Evolutionary conservation across 2,888 invertebrate genomes (phyloP).

Genomic region (Galeruca laticollis): DNA sequence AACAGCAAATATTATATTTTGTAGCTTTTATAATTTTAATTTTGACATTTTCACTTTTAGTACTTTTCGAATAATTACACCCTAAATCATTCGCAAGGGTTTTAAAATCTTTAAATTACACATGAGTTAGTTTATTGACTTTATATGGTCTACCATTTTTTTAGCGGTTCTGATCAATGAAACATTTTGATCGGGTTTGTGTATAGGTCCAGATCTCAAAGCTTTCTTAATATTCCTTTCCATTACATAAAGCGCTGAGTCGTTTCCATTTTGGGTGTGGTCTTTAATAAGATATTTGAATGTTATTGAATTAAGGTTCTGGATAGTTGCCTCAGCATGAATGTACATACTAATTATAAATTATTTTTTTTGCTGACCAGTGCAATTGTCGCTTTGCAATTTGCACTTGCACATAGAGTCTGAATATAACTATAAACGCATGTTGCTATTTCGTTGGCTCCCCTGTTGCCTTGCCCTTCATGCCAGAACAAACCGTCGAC

Average conservation of each 20-base stretch:
- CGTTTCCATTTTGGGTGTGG: background rate
- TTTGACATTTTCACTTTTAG: background rate
- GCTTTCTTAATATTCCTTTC: background rate
- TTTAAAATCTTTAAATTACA: too few relatives aligned
- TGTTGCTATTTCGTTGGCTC: conserved; percentile 51
- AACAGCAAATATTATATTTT: background rate
- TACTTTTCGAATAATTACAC: background rate
- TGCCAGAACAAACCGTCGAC: conserved; percentile 52
- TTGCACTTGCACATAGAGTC: background rate
- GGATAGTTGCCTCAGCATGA: background rate
- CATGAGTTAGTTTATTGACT: too few relatives aligned
- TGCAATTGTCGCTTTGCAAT: too few relatives aligned
- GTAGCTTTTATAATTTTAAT: background rate
- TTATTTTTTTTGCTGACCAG: too few relatives aligned
- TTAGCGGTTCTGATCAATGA: too few relatives aligned
- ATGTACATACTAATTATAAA: background rate
- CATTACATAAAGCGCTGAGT: background rate
- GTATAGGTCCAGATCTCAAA: too few relatives aligned
- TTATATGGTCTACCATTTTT: too few relatives aligned
- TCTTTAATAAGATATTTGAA: too few relatives aligned
- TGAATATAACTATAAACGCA: too few relatives aligned
- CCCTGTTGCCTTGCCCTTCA: conserved; percentile 47
- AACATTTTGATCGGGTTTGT: too few relatives aligned
- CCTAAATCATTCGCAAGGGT: background rate
- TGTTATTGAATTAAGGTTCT: too few relatives aligned